Base-by-base conservation (phyloP, 2,113 vertebrate species). In the Stigmatopora argus region DNA sequence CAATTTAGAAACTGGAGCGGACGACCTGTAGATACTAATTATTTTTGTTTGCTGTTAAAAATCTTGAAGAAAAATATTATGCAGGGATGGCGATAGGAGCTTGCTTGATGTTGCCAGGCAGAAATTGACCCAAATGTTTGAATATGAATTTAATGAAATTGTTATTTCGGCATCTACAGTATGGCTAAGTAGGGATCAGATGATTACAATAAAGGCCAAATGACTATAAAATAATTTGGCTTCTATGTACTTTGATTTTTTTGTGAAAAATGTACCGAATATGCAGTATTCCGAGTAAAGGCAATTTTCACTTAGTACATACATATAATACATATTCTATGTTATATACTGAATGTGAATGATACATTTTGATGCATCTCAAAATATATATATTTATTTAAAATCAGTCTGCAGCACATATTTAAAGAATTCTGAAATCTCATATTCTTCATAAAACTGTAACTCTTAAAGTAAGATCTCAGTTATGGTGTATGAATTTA, bases 31-130 rank as follows among this genome's bases (percentile, higher is more conserved):
- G 73, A 77, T 79, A 72, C 52, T 74, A 70, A 66, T 56, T 64
- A 72, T 80, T 77, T 83, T 84, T 70, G 56, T 72, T 59, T 62
- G 53, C 62, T 59, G 74, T 82, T 84, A 78, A 77, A 79, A 66
- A 72, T 31, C 68, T 70, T 8, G 38, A 58, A 71, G 63, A 80
- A 64, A 66, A 10, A 10, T 75, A 73, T 68, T 73, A 72, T 64
- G 64, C 6, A 15, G 65, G 56, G 64, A 72, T 45, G 52, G 69
- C 69, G 70, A 31, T 31, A 31, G 74, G 69, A 71, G 69, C 23
- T 11, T 61, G 62, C 3, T 51, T 6, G 69, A 70, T 14, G 57
- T 70, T 78, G 67, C 65, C 73, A 70, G 72, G 66, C 49, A 62
- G 67, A 51, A 13, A 55, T 55, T 35, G 31, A 18, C 31, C 34